These are phyloP conservation scores for Tringa solitaria DNA, from an alignment of 2,113 vertebrate species.

Conservation along the genomic window DNA sequence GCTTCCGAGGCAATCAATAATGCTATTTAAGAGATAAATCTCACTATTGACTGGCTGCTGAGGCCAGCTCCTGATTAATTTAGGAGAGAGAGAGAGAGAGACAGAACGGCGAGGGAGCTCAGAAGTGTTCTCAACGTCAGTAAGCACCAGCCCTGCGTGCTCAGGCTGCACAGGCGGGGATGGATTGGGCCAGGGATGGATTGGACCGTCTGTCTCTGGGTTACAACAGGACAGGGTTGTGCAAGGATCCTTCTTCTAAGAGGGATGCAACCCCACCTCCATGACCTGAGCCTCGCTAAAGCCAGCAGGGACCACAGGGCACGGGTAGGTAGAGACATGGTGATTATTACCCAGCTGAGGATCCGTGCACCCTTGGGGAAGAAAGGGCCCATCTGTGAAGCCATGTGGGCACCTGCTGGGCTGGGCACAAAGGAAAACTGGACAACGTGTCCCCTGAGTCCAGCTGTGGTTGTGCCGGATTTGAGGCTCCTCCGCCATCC, in stretches of 20 bases:
- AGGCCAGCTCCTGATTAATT: conserved; percentile 67
- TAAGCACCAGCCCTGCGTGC: neutral
- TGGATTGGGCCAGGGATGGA: neutral
- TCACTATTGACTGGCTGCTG: conserved; percentile 59
- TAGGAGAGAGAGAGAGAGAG: neutral
- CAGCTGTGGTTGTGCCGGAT: neutral
- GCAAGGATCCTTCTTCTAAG: neutral
- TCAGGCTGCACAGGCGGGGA: neutral
- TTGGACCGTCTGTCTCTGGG: neutral
- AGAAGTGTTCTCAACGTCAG: neutral
- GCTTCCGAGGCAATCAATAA: conserved; percentile 68
- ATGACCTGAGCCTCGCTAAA: neutral
- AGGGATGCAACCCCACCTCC: neutral
- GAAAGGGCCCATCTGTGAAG: neutral
- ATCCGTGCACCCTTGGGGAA: neutral
- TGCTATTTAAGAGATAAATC: conserved; percentile 72
- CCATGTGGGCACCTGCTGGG: accelerated
- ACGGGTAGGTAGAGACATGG: neutral
- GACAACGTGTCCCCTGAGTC: neutral
- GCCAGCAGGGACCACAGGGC: neutral
- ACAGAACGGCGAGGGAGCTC: neutral
- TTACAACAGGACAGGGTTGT: neutral
- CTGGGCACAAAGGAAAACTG: neutral
- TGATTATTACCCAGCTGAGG: neutral
- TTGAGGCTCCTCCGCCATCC: neutral